Base-by-base conservation (phyloP, 2,113 vertebrate species). In the Chaetura pelagica region DNA sequence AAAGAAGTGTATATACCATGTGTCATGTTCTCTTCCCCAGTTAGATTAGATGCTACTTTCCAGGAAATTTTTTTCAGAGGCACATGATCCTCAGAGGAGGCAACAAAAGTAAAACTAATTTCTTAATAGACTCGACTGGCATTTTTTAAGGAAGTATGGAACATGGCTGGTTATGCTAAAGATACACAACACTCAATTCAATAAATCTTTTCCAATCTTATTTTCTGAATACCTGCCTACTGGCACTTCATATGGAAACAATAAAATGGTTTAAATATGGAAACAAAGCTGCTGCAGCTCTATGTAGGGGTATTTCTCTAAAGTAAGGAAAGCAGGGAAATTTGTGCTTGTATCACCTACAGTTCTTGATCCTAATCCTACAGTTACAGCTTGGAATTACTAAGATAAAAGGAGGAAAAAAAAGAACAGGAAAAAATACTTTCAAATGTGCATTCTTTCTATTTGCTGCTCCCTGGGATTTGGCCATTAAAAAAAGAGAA, bases 1-100 rank as follows among this genome's bases (percentile, higher is more conserved):
- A 22, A 76, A 40, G 12, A n/a, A 32, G 3, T 1, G 2, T 4
- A 19, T 27, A 8, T 0, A 17, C 5, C 32, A 29, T 1, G 2
- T 66, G 24, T 9, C 30, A 27, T 16, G 21, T 20, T 49, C 49
- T 26, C 54, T 30, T 29, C 6, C 9, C 34, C 23, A 23, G 26
- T 34, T 18, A 72, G 21, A 63, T 1, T 14, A 46, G 58, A 18
- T 75, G 19, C 32, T 51, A 3, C 69, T 67, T 94, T n/a, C 61
- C 61, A 82, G 83, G 71, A 88, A 72, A 85, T 57, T 9, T 18
- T 42, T 20, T 86, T 71, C 26, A 85, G 32, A 51, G 44, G 34
- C 32, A 26, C 14, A 18, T 6, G 22, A 55, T 67, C 12, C 29
- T 44, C 0, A 34, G 75, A 83, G 52, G 21, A 78, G 69, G 12